These are phyloP conservation scores for Rhagonycha fulva DNA, from an alignment of 2,888 invertebrate genomes.

Conservation along the genomic window DNA sequence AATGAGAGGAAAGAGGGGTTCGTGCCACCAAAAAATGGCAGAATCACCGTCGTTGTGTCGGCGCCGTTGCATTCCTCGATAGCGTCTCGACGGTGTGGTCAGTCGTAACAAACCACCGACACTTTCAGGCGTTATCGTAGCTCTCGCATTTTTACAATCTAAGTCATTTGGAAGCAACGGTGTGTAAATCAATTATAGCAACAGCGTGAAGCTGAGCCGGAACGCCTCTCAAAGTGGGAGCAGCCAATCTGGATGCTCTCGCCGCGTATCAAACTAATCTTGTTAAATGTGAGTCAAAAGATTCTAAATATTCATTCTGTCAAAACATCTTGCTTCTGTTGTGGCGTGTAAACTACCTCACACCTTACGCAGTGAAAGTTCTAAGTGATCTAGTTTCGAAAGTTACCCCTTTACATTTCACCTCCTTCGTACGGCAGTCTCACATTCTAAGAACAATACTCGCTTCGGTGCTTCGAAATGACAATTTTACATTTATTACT, in stretches of 20 bases:
- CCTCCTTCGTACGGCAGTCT: constrained; percentile 21
- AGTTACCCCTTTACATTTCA: constrained; percentile 27
- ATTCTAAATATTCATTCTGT: constrained; percentile 57
- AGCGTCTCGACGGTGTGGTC: constrained; percentile 61
- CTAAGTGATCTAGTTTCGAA: constrained; percentile 31
- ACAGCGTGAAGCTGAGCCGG: constrained; percentile 53
- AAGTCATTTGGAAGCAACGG: constrained; percentile 46
- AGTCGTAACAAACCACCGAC: constrained; percentile 59
- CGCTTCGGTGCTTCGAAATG: constrained; percentile 23
- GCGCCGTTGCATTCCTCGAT: constrained; percentile 60
- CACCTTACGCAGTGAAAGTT: constrained; percentile 34
- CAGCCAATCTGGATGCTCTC: constrained; percentile 57
- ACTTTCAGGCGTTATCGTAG: constrained; percentile 33
- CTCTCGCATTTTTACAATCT: constrained; percentile 26
- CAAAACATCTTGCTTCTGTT: constrained; percentile 55
- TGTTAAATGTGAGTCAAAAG: constrained; percentile 54
- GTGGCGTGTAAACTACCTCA: constrained; percentile 36
- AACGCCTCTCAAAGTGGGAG: constrained; percentile 56
- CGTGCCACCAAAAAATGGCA: constrained; percentile 51
- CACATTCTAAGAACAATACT: constrained; percentile 21
- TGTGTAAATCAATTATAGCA: constrained; percentile 64
- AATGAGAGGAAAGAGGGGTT: constrained; percentile 40
- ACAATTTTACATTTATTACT: constrained; percentile 17
- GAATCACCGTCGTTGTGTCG: constrained; percentile 38
- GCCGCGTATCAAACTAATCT: constrained; percentile 54